phyloP scores from a whole-genome alignment of 2,888 invertebrate genomes.

The Deilephila elpenor region DNA sequence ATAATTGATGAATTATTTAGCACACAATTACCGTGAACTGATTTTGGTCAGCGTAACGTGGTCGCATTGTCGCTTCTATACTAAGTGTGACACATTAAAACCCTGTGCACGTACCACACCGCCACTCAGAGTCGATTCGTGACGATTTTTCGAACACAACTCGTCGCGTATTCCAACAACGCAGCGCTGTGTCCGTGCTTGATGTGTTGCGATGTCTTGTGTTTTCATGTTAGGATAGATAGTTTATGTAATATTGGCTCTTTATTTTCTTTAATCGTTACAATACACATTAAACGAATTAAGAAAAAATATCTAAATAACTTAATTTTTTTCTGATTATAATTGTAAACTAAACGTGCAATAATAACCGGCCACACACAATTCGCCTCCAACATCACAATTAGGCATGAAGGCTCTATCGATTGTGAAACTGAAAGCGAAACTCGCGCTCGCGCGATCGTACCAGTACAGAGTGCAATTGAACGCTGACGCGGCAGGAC shows the following conservation, averaged over 20 bases:
- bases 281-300: too few species aligned
- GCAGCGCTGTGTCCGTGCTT: conserved; percentile 40
- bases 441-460: neutral
- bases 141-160: conserved; percentile 54
- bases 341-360: neutral
- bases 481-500: conserved; percentile 50
- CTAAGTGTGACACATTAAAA: conserved; percentile 37
- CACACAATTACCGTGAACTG: conserved; percentile 29
- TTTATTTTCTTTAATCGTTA: too few species aligned
- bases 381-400: conserved; percentile 12
- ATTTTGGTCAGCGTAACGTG: conserved; percentile 30
- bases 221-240: neutral
- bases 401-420: conserved; percentile 14
- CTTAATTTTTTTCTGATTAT: neutral
- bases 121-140: conserved; percentile 52
- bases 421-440: conserved; percentile 30
- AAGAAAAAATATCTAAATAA: too few species aligned
- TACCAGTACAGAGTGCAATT: conserved; percentile 22
- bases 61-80: conserved; percentile 28
- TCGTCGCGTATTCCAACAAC: conserved; percentile 45
- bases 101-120: conserved; percentile 49
- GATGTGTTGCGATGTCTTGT: conserved; percentile 1
- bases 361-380: neutral
- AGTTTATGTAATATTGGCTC: too few species aligned
- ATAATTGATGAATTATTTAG: conserved; percentile 29